Percentiles rank a stretch among this genome's conserved stretches.
These are phyloP conservation scores for Salticus scenicus DNA, from an alignment of 2,888 invertebrate genomes.

Conservation along the genomic window DNA sequence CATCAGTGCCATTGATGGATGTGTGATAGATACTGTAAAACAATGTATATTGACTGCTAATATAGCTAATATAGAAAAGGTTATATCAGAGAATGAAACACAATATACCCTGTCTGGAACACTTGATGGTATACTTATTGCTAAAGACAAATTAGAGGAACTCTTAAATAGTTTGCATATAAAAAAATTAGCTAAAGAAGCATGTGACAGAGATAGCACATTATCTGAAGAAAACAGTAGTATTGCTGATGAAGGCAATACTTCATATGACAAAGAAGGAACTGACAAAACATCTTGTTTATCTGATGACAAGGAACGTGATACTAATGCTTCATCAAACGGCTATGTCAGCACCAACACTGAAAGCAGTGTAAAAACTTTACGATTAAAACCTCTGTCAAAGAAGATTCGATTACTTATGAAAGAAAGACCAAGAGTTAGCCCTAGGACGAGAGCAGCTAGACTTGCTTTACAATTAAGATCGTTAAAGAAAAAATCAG, in stretches of 20 bases:
- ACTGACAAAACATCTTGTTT: slow-evolving; percentile 50
- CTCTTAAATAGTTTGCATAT: slow-evolving; percentile 24
- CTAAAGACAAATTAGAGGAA: slow-evolving; percentile 44
- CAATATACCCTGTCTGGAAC: slow-evolving; percentile 51
- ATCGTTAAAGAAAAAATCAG: slow-evolving; percentile 28
- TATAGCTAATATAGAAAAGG: slow-evolving; percentile 28
- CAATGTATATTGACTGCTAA: slow-evolving; percentile 35
- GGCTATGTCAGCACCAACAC: slow-evolving; percentile 42
- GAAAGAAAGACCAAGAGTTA: slow-evolving; percentile 44
- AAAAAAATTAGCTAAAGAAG: slow-evolving; percentile 28
- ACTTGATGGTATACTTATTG: slow-evolving; percentile 51
- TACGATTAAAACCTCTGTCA: slow-evolving; percentile 33
- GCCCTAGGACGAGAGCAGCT: slow-evolving; percentile 16
- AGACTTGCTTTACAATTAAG: slow-evolving; percentile 32
- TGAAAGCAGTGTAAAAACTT: slow-evolving; percentile 31
- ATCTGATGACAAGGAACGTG: slow-evolving; percentile 48
- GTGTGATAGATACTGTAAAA: slow-evolving; percentile 37
- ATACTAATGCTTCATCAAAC: slow-evolving; percentile 51
- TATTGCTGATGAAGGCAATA: slow-evolving; percentile 47
- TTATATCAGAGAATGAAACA: slow-evolving; percentile 13
- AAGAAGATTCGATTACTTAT: slow-evolving; percentile 40
- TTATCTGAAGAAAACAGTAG: slow-evolving; percentile 55
- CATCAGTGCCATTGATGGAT: slow-evolving; percentile 38
- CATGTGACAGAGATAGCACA: slow-evolving; percentile 44
- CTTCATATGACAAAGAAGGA: slow-evolving; percentile 52